These are phyloP conservation scores for Calosoma granatense DNA, from an alignment of 1,140 invertebrate genomes.

Conservation along the genomic window DNA sequence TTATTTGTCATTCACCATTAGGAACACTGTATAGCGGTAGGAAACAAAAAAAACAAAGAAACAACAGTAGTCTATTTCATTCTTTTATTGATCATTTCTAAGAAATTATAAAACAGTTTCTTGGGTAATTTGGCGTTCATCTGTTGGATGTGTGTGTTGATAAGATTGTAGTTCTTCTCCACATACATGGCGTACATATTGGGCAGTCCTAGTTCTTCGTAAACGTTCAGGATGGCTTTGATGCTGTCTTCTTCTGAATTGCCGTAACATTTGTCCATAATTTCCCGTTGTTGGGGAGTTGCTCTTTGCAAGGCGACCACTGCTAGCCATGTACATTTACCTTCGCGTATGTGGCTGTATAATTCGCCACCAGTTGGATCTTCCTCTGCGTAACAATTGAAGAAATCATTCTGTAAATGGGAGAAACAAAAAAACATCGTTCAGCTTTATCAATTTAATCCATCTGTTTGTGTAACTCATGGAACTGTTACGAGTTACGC, in stretches of 20 bases:
- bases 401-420: slow-evolving; percentile 76
- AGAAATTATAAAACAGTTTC: slow-evolving; percentile 68
- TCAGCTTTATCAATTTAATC: too few species aligned
- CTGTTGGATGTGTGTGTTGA: slow-evolving; percentile 76
- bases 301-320: slow-evolving; percentile 79
- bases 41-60: background rate
- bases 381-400: slow-evolving; percentile 87
- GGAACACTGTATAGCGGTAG: too few species aligned
- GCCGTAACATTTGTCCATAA: slow-evolving; percentile 78
- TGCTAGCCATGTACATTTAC: slow-evolving; percentile 93
- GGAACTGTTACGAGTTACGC: too few species aligned
- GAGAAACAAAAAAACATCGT: slow-evolving; percentile 13
- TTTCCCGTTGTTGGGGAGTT: slow-evolving; percentile 56
- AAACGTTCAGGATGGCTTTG: slow-evolving; percentile 64
- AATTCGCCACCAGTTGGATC: slow-evolving; percentile 78
- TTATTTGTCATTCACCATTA: too few species aligned
- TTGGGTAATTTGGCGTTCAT: slow-evolving; percentile 73
- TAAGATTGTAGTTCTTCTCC: slow-evolving; percentile 72
- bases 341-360: slow-evolving; percentile 86
- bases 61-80: slow-evolving; percentile 36
- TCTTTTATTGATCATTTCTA: slow-evolving; percentile 69
- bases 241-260: slow-evolving; percentile 54
- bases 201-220: slow-evolving; percentile 66
- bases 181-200: slow-evolving; percentile 74
- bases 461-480: too few species aligned